Evolutionary conservation across 2,797 vertebrate species (phyloP).

Genomic region (Thalassophryne amazonica): DNA sequence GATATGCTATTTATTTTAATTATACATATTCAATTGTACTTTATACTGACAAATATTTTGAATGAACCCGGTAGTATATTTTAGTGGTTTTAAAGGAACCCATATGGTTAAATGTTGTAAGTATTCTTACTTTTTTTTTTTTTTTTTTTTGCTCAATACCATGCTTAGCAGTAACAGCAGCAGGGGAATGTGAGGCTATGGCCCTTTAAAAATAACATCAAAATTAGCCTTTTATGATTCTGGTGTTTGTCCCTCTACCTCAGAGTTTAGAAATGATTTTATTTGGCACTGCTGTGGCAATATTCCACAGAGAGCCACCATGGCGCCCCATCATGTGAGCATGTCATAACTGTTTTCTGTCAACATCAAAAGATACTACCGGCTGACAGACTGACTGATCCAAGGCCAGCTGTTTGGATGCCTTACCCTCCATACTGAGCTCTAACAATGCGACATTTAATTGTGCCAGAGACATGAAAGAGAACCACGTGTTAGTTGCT

Average conservation of each 20-base stretch:
- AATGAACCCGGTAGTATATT: slow-evolving; percentile 17
- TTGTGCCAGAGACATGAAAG: slow-evolving; percentile 25
- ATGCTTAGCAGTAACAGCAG: slow-evolving; percentile 38
- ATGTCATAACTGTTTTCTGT: slow-evolving; percentile 49
- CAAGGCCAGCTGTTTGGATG: slow-evolving; percentile 39
- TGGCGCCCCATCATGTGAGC: slow-evolving; percentile 2
- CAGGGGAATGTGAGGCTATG: slow-evolving; percentile 38
- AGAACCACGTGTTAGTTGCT: neutral
- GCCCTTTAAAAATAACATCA: slow-evolving; percentile 40
- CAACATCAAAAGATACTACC: slow-evolving; percentile 23
- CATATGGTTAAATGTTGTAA: slow-evolving; percentile 34
- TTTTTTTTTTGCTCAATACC: slow-evolving; percentile 35
- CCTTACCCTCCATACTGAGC: neutral
- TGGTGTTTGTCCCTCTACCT: slow-evolving; percentile 55
- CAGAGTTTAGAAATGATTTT: slow-evolving; percentile 57
- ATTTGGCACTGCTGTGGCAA: slow-evolving; percentile 30
- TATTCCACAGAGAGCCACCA: slow-evolving; percentile 15
- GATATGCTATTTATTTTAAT: slow-evolving; percentile 7
- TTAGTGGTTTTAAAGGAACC: slow-evolving; percentile 14
- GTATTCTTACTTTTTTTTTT: slow-evolving; percentile 30
- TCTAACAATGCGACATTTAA: slow-evolving; percentile 25
- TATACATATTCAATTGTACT: neutral
- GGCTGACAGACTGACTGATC: slow-evolving; percentile 36
- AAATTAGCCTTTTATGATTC: slow-evolving; percentile 63
- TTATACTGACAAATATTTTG: slow-evolving; percentile 9